Base-by-base conservation (phyloP, 2,797 vertebrate species). In the Danionella dracula region DNA sequence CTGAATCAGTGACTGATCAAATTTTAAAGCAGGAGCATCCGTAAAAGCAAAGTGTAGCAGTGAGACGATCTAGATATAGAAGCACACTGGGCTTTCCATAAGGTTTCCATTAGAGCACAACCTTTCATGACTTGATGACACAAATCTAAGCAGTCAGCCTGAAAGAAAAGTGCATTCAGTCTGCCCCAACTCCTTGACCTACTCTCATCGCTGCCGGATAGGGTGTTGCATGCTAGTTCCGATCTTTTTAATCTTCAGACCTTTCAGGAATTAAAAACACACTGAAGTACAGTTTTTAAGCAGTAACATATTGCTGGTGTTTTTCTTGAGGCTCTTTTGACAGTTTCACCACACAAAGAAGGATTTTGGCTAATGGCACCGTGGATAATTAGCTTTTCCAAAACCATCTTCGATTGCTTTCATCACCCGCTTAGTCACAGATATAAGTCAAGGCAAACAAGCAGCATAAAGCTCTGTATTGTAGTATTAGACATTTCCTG, bases 161-260 rank as follows among this genome's bases (percentile, higher is more conserved):
- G 32, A 53, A 69, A 31, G 44, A 16, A 45, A 49, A 61, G 58
- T 46, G 44, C 45, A n/a, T 27, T 19, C 13, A 62, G 44, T 62
- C 40, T 27, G 21, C 19, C 21, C 49, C 13, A 38, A 46, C 44
- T 46, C 46, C 42, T 46, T 46, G 42, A 60, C 41, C 56, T 45
- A 11, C 41, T 59, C 8, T 4, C n/a, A 60, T 29, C 11, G 4
- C 8, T 6, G 23, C 56, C n/a, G 27, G 19, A 20, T 58, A 44
- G 15, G 1, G 16, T 58, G 38, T 31, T 58, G 27, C 16, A 10
- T 58, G 32, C 21, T 11, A 34, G 5, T 11, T 9, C 17, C 13
- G 57, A 4, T 32, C 21, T n/a, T 20, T 46, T 8, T 23, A 12
- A 12, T 55, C 19, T 10, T 27, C 11, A 61, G 35, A 20, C 20